Evolutionary conservation across 2,797 vertebrate genomes (phyloP).

Genomic region (Rhinoraja longicauda): DNA sequence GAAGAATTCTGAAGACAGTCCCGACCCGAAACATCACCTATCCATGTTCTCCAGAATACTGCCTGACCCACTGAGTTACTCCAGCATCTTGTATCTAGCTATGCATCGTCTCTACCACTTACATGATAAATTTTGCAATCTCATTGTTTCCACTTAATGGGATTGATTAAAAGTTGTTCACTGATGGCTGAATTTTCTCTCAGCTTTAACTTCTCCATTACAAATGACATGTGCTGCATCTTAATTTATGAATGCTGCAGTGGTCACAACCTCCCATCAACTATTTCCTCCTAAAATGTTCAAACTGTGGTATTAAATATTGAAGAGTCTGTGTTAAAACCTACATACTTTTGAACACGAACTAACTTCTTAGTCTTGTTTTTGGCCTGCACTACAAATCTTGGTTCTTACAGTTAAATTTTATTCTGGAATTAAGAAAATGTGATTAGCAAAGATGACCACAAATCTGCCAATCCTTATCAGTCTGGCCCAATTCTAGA

Average conservation of each 20-base stretch:
- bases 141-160: neutral
- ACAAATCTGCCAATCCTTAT: too few species aligned
- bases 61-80: too few species aligned
- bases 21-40: too few species aligned
- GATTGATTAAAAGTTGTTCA: neutral
- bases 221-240: neutral
- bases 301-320: neutral
- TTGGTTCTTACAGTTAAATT: neutral
- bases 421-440: too few species aligned
- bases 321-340: neutral
- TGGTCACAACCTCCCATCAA: neutral
- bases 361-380: neutral
- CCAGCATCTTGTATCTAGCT: too few species aligned
- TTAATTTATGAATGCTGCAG: neutral
- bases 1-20: too few species aligned
- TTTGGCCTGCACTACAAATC: neutral
- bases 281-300: neutral
- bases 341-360: neutral
- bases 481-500: too few species aligned
- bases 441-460: too few species aligned
- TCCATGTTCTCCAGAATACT: too few species aligned
- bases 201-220: neutral
- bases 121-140: neutral
- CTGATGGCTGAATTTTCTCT: neutral
- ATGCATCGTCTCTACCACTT: neutral